A percentile compares a stretch with the other conserved stretches of the same genome.
phyloP scores from a whole-genome alignment of 2,797 vertebrate species.

The Epinephelus coioides region DNA sequence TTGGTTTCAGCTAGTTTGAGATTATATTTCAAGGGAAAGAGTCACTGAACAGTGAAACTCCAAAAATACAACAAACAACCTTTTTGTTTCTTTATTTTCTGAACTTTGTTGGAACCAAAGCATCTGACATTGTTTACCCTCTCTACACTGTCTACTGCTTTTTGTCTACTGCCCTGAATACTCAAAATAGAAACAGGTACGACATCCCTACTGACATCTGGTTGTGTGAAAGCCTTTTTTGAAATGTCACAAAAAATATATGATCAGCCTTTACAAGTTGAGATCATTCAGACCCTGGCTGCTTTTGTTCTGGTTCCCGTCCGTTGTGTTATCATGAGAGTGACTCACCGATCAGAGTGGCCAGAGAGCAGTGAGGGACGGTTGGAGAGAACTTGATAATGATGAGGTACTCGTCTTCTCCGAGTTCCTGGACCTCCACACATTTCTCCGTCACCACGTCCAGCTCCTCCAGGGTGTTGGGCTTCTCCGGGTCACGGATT shows the following conservation, averaged over 20 bases:
- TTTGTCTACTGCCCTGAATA: neutral
- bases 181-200: neutral
- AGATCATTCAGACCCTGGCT: neutral
- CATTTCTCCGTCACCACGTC: constrained; percentile 95
- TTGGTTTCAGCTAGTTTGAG: neutral
- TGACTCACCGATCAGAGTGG: constrained; percentile 93
- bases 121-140: too few relatives aligned
- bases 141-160: neutral
- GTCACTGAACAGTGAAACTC: neutral
- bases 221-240: neutral
- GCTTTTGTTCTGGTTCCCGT: neutral
- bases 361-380: constrained; percentile 97
- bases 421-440: constrained; percentile 91
- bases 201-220: neutral
- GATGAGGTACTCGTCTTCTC: constrained; percentile 93
- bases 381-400: constrained; percentile 96
- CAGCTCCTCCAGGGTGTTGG: constrained; percentile 96
- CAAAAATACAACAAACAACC: neutral
- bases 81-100: neutral
- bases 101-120: neutral
- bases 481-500: constrained; percentile 97
- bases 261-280: neutral
- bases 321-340: constrained; percentile 17
- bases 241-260: neutral
- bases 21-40: neutral